A percentile compares a stretch with the other conserved stretches of the same genome.
Conservation (phyloP, 53 echinoderm and acorn worm species). For the Arbacia lixula region DNA sequence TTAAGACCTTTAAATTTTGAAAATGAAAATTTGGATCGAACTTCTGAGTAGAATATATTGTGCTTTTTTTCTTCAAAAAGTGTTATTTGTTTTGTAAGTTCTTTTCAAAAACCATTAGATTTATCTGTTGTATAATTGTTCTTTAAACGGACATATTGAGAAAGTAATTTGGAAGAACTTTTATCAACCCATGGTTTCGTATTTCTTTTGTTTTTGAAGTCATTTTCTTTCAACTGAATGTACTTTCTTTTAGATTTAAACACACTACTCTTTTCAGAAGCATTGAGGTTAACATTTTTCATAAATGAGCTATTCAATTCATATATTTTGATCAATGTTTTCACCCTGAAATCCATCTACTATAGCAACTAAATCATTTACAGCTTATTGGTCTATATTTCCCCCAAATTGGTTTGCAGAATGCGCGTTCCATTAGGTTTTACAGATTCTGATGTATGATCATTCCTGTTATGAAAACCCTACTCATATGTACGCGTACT, state of each 20-base stretch:
- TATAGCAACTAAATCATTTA: too few species aligned
- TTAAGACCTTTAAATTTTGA: not conserved
- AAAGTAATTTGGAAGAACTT: not conserved
- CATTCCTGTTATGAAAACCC: not conserved
- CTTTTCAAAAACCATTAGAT: not conserved
- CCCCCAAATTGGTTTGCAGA: not conserved
- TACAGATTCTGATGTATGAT: not conserved
- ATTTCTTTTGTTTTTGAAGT: not conserved
- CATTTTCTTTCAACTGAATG: not conserved
- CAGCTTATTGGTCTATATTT: too few species aligned
- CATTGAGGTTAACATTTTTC: too few species aligned
- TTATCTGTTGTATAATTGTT: too few species aligned
- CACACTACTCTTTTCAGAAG: too few species aligned
- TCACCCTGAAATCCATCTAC: too few species aligned
- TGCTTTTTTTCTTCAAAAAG: not conserved
- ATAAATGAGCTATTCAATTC: too few species aligned
- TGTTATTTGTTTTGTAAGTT: not conserved
- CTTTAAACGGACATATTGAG: not conserved
- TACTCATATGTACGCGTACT: not conserved
- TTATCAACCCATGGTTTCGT: not conserved
- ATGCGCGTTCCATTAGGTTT: not conserved
- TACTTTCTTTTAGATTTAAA: not conserved
- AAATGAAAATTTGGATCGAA: not conserved
- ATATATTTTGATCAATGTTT: too few species aligned
- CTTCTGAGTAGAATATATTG: not conserved